Evolutionary conservation across 2,888 invertebrate genomes (phyloP).

Genomic region (Drosophila austrosaltans): DNA sequence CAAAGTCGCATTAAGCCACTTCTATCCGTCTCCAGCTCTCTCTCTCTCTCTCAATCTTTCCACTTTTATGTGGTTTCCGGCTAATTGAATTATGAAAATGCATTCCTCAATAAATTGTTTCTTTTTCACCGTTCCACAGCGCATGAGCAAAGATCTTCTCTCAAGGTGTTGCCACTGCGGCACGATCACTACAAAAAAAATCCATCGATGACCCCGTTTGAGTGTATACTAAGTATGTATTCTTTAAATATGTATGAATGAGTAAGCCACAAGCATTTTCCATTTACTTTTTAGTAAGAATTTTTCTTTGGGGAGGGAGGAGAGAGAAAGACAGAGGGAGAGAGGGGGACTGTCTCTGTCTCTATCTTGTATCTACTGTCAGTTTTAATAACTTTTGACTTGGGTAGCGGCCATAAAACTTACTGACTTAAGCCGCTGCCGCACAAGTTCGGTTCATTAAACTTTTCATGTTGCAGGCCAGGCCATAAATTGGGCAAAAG

Average conservation of each 20-base stretch:
- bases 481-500: slow-evolving; percentile 40
- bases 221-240: neutral
- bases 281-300: slow-evolving; percentile 17
- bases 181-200: slow-evolving; percentile 35
- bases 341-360: slow-evolving; percentile 7
- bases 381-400: slow-evolving; percentile 41
- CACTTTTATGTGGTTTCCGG: slow-evolving; percentile 1
- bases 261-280: slow-evolving; percentile 46
- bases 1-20: slow-evolving; percentile 35
- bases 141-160: no score
- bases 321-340: neutral
- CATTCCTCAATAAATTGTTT: slow-evolving; percentile 34
- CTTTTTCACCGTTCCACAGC: neutral
- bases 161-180: slow-evolving; percentile 44
- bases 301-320: neutral
- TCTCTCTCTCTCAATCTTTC: neutral
- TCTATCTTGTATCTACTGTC: slow-evolving; percentile 26
- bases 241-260: slow-evolving; percentile 32
- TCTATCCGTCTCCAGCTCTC: slow-evolving; percentile 2
- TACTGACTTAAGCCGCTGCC: slow-evolving; percentile 45
- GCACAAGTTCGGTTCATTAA: slow-evolving; percentile 56
- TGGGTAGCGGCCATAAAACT: slow-evolving; percentile 37
- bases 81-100: slow-evolving; percentile 55
- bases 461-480: slow-evolving; percentile 47
- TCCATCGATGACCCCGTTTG: slow-evolving; percentile 34